Conservation (phyloP, 2,113 vertebrate species). For the Cyanoderma ruficeps region DNA sequence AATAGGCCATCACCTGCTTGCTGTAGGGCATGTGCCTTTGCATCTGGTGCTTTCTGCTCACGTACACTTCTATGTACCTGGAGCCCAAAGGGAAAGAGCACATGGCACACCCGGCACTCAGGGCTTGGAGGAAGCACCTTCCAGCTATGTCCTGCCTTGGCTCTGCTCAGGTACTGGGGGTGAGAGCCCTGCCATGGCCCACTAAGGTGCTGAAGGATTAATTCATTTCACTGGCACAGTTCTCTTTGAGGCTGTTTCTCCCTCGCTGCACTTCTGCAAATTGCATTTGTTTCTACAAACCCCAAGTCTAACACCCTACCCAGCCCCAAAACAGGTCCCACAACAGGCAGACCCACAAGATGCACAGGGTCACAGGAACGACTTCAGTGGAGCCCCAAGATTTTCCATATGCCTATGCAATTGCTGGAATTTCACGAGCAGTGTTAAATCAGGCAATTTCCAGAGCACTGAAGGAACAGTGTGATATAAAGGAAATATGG, state of each 20-base stretch:
- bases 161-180: not conserved
- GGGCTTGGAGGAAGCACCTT: too few species aligned
- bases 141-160: fast-evolving
- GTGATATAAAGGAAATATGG: fast-evolving
- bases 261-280: fast-evolving
- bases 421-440: too few species aligned
- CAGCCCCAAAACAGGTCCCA: not conserved
- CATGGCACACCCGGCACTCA: fast-evolving
- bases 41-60: conserved; percentile 80
- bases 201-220: fast-evolving
- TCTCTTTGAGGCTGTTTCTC: not conserved
- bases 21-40: conserved; percentile 24
- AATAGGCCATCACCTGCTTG: conserved; percentile 29
- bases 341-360: not conserved
- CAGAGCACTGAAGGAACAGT: not conserved
- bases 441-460: fast-evolving
- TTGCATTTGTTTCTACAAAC: not conserved
- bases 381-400: too few species aligned
- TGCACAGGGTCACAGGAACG: not conserved
- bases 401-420: fast-evolving
- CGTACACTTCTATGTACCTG: conserved; percentile 93
- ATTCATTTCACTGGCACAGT: not conserved
- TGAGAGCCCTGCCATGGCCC: fast-evolving
- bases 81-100: not conserved
- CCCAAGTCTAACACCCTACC: too few species aligned